phyloP scores from a whole-genome alignment of 2,797 vertebrate species.

The Betta splendens region DNA sequence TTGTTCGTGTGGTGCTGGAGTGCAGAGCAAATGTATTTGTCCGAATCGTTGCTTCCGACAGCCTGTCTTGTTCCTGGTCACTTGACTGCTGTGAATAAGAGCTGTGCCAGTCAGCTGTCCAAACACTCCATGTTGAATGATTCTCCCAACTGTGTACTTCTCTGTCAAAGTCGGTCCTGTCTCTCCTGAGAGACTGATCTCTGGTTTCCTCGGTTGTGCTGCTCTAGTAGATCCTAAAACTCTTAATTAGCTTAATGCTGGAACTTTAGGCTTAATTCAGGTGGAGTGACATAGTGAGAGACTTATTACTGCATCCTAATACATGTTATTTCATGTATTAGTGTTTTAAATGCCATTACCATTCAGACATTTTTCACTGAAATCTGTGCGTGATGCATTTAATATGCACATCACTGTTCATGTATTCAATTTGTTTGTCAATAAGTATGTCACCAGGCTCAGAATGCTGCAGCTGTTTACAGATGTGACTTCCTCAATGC shows the following conservation, averaged over 20 bases:
- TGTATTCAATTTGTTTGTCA: too few relatives aligned
- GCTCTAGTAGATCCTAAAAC: constrained; percentile 10
- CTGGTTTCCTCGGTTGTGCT: constrained; percentile 27
- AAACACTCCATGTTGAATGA: constrained; percentile 72
- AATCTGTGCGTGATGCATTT: too few relatives aligned
- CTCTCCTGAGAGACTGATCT: constrained; percentile 34
- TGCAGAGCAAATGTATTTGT: constrained; percentile 11
- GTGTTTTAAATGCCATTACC: neutral
- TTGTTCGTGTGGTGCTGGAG: neutral
- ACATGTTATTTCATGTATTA: neutral
- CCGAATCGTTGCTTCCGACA: constrained; percentile 31
- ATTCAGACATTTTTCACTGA: too few relatives aligned
- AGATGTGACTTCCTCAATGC: constrained; percentile 37
- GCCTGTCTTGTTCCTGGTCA: constrained; percentile 47
- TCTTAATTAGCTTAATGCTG: neutral
- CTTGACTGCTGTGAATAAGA: constrained; percentile 64
- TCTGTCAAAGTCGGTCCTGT: constrained; percentile 53
- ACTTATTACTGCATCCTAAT: too few relatives aligned
- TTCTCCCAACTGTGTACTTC: constrained; percentile 63
- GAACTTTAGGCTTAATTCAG: neutral
- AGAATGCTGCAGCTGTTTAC: constrained; percentile 15
- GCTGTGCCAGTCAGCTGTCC: constrained; percentile 72
- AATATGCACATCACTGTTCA: too few relatives aligned
- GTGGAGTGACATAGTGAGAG: neutral
- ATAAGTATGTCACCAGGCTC: too few relatives aligned